Base-by-base conservation (phyloP, 2,797 vertebrate genomes). In the Scolopax rusticola region DNA sequence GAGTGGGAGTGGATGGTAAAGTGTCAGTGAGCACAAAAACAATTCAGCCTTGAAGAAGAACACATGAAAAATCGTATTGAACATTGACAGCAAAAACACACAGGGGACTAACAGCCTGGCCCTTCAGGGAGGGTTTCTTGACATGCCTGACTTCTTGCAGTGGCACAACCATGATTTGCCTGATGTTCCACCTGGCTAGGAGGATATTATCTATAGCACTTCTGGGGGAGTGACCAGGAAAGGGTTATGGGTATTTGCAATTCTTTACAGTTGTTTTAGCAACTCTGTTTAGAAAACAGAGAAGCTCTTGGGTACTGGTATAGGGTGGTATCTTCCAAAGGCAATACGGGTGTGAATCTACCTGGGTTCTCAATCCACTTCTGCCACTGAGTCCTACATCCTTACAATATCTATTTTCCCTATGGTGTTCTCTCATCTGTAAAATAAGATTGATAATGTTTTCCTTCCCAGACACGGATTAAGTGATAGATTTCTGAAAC, bases 11-110 rank as follows among this genome's bases (percentile, higher is more conserved):
- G 27, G 64, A 50, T 36, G 73, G 24, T 45, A 21, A 79, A 57
- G 41, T 4, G 0, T 24, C 36, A 65, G 38, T 32, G 6, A 1
- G 25, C 8, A 0, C n/a, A 41, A 80, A 69, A 74, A 76, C 84
- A 92, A 84, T 53, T 69, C 54, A 76, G 13, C 41, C 84, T 82
- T 57, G 45, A 73, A 77, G 45, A 18, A 75, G 18, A 69, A n/a
- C 54, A 30, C 12, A 6, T 40, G 67, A 36, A 79, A 63, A 69
- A 51, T 51, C 30, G 18, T 41, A 75, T 8, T 40, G 33, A 69
- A 28, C 41, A 41, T 68, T 5, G 23, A 24, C 61, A 87, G 20
- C 57, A 92, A 12, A 33, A 82, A 27, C 28, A 41, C 16, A 8
- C 0, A 1, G 19, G 32, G 17, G n/a, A 24, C 30, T 59, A 65